phyloP scores from a whole-genome alignment of 2,113 vertebrate species.

The Neodontobutis hainanensis region DNA sequence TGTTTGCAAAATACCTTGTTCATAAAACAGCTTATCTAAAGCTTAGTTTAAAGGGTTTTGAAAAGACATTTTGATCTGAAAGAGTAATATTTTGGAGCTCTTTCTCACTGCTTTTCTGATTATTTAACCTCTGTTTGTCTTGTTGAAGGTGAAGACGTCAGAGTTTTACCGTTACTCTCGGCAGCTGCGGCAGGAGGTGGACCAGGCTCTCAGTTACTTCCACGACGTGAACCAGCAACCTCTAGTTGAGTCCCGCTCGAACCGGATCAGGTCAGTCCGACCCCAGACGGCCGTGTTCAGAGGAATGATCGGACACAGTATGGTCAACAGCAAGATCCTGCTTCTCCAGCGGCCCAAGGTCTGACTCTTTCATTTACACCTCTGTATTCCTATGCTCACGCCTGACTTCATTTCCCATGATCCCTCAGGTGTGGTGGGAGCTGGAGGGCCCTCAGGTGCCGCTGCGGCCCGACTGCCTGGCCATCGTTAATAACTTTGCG shows the following conservation, averaged over 20 bases:
- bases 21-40: no score
- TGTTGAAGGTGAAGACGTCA: constrained; percentile 93
- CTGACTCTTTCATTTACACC: not conserved
- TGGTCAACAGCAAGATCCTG: constrained; percentile 99
- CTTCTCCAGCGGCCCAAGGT: constrained; percentile 94
- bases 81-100: no score
- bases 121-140: not conserved
- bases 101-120: no score
- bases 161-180: constrained; percentile 98
- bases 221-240: constrained; percentile 95
- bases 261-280: constrained; percentile 94
- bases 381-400: no score
- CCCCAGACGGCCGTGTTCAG: constrained; percentile 97
- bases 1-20: no score
- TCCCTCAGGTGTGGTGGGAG: constrained; percentile 96
- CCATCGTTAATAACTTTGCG: constrained; percentile 97
- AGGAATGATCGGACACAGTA: constrained; percentile 99
- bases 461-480: constrained; percentile 93
- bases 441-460: constrained; percentile 97
- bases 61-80: no score
- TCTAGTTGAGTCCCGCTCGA: constrained; percentile 91
- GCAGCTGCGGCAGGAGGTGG: constrained; percentile 94
- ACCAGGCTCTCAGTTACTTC: constrained; percentile 96
- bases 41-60: no score
- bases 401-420: not conserved